Conservation (phyloP, 2,888 invertebrate species). For the Zhuqinia jingwanae region DNA sequence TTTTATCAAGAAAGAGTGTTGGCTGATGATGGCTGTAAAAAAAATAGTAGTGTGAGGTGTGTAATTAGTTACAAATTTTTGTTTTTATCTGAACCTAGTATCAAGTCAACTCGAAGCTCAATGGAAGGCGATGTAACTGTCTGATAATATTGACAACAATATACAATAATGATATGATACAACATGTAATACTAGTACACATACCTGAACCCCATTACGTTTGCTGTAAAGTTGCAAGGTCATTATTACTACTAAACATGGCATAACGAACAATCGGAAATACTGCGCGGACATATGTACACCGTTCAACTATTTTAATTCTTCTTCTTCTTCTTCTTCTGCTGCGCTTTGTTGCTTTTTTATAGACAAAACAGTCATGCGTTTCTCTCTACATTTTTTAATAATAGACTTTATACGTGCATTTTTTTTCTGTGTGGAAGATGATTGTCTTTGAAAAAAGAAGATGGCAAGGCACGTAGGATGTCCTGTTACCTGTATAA, state of each 20-base stretch:
- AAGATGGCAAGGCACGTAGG: slow-evolving; percentile 1
- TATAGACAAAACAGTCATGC: slow-evolving; percentile 4
- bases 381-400: neutral
- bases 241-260: neutral
- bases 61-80: neutral
- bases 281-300: too few relatives aligned
- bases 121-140: slow-evolving; percentile 19
- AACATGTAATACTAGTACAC: too few relatives aligned
- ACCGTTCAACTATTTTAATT: too few relatives aligned
- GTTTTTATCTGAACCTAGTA: neutral
- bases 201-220: too few relatives aligned
- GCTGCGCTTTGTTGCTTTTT: neutral
- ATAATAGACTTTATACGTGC: neutral
- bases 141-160: slow-evolving; percentile 16
- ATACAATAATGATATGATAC: too few relatives aligned
- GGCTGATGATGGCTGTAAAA: neutral
- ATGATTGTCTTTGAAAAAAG: neutral
- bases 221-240: too few relatives aligned
- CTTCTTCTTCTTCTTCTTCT: too few relatives aligned
- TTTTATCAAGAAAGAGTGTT: too few relatives aligned
- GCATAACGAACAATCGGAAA: slow-evolving; percentile 9
- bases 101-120: slow-evolving; percentile 3
- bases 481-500: slow-evolving; percentile 16
- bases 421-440: neutral
- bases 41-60: slow-evolving; percentile 1